These are phyloP conservation scores for Entomobrya proxima DNA, from an alignment of 2,888 invertebrate genomes.

Conservation along the genomic window DNA sequence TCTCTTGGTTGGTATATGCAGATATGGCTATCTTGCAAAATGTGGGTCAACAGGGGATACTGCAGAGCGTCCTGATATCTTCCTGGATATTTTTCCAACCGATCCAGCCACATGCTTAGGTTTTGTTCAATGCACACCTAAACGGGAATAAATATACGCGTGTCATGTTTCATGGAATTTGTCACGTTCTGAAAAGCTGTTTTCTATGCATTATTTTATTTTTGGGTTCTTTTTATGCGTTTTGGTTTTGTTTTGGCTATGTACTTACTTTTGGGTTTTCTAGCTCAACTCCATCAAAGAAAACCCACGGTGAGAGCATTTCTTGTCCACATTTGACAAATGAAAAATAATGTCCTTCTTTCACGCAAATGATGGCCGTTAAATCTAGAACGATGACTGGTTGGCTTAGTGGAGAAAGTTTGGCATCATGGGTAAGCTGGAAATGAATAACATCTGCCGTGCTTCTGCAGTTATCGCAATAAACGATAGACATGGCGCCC, in stretches of 20 bases:
- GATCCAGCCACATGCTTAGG: slow-evolving; percentile 70
- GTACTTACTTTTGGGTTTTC: slow-evolving; percentile 69
- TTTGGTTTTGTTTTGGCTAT: too few species aligned
- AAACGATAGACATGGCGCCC: slow-evolving; percentile 60
- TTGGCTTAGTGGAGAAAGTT: slow-evolving; percentile 49
- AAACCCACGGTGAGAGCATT: slow-evolving; percentile 69
- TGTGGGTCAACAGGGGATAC: slow-evolving; percentile 66
- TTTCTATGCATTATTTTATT: neutral
- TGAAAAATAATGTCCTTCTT: slow-evolving; percentile 63
- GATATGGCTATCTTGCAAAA: slow-evolving; percentile 68
- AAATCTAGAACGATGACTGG: slow-evolving; percentile 62
- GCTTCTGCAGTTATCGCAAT: slow-evolving; percentile 65
- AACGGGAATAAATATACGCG: neutral
- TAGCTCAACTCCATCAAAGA: slow-evolving; percentile 62
- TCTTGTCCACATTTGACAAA: slow-evolving; percentile 70
- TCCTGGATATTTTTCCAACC: slow-evolving; percentile 68
- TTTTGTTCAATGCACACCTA: slow-evolving; percentile 70
- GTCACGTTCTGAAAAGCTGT: neutral
- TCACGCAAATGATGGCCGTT: slow-evolving; percentile 65
- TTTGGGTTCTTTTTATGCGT: too few species aligned
- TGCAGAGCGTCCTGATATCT: slow-evolving; percentile 68
- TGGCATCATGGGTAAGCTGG: slow-evolving; percentile 59
- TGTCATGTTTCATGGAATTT: neutral
- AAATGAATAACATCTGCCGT: slow-evolving; percentile 67
- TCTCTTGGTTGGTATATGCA: slow-evolving; percentile 69